Evolutionary conservation across 2,888 invertebrate species (phyloP).

Genomic region (Neoaliturus tenellus): DNA sequence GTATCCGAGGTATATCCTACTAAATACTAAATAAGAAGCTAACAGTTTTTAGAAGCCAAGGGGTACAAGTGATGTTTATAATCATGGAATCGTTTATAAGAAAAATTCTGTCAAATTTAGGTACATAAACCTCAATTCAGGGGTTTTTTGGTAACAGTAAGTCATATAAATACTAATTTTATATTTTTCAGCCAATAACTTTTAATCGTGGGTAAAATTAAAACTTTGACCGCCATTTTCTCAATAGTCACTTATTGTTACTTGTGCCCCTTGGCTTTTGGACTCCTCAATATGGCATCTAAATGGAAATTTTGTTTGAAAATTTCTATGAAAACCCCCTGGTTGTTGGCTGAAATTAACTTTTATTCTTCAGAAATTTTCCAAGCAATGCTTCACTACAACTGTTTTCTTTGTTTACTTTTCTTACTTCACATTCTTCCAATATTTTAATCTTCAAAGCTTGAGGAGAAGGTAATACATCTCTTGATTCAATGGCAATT

Average conservation of each 20-base stretch:
- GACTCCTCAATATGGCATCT: conserved; percentile 11
- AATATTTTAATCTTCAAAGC: too few species aligned
- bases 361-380: too few species aligned
- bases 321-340: too few species aligned
- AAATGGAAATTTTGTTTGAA: neutral
- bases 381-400: too few species aligned
- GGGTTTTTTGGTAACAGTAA: neutral
- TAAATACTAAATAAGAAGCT: neutral
- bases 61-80: neutral
- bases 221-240: neutral
- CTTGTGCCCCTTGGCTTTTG: conserved; percentile 37
- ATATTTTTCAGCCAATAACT: neutral
- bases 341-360: too few species aligned
- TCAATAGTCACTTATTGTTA: neutral
- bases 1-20: neutral
- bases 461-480: too few species aligned
- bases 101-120: neutral
- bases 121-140: neutral
- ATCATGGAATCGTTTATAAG: neutral
- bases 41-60: neutral
- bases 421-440: too few species aligned
- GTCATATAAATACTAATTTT: neutral
- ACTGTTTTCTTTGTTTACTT: too few species aligned
- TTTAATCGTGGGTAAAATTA: neutral
- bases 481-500: too few species aligned